A percentile compares a stretch with the other conserved stretches of the same genome.
phyloP scores from a whole-genome alignment of 1,140 invertebrate species.

The Drosophila guanche region DNA sequence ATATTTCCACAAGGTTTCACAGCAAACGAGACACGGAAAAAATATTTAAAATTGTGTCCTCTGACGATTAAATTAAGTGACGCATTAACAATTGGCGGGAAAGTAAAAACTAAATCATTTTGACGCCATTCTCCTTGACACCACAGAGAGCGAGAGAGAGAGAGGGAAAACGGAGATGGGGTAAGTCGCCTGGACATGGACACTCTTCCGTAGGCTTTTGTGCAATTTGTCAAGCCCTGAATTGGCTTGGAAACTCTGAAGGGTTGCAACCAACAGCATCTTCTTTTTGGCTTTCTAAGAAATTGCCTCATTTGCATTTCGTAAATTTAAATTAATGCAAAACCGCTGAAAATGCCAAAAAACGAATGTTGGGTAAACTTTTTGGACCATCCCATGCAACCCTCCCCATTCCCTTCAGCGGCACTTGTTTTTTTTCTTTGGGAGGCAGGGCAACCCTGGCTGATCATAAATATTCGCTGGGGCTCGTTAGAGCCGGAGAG shows the following conservation, averaged over 20 bases:
- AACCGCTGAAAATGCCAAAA: constrained; percentile 74
- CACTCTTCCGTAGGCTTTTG: constrained; percentile 32
- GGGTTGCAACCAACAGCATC: constrained; percentile 52
- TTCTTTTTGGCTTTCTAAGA: constrained; percentile 71
- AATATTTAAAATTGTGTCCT: constrained; percentile 30
- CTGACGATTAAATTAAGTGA: constrained; percentile 66
- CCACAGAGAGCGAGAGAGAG: constrained; percentile 40
- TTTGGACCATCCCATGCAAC: constrained; percentile 41
- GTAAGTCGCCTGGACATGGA: not conserved
- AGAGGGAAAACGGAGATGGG: constrained; percentile 5
- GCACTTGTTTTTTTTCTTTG: constrained; percentile 22
- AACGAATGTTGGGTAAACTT: constrained; percentile 60
- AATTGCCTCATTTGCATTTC: constrained; percentile 83
- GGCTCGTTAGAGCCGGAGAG: constrained; percentile 72
- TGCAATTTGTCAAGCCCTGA: constrained; percentile 74
- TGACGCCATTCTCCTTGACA: constrained; percentile 62
- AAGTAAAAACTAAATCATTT: constrained; percentile 68
- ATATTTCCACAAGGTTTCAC: too few species aligned
- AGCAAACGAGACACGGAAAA: constrained; percentile 17
- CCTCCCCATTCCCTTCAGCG: not conserved
- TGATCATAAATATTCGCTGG: constrained; percentile 82
- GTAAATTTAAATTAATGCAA: constrained; percentile 83
- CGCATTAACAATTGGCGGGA: constrained; percentile 56
- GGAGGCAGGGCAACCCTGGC: constrained; percentile 28
- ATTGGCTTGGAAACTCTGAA: constrained; percentile 54